A percentile compares a stretch with the other conserved stretches of the same genome.
These are phyloP conservation scores for Metaphire vulgaris DNA, from an alignment of 1,140 invertebrate genomes.

Conservation along the genomic window DNA sequence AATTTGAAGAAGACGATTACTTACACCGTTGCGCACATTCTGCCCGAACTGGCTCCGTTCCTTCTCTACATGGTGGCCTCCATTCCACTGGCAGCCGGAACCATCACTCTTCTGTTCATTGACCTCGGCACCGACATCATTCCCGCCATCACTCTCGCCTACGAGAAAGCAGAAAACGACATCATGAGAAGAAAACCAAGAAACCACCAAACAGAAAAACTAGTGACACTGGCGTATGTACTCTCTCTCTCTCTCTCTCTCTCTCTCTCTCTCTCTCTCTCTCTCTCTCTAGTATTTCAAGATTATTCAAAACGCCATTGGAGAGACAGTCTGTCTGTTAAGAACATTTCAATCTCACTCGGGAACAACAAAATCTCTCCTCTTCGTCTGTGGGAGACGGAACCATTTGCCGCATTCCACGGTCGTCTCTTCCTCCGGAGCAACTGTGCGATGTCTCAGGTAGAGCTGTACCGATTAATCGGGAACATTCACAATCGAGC, in stretches of 20 bases:
- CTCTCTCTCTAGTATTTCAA: no score
- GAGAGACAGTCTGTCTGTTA: no score
- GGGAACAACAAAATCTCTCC: no score
- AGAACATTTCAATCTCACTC: no score
- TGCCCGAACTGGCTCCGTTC: not conserved
- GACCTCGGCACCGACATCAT: constrained; percentile 96
- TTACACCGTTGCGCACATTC: not conserved
- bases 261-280: no score
- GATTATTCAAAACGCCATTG: no score
- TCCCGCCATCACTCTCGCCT: constrained; percentile 69
- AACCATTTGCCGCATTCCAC: no score
- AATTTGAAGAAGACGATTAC: not conserved
- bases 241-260: not conserved
- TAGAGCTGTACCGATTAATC: no score
- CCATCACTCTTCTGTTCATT: constrained; percentile 95
- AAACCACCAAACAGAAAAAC: constrained; percentile 54
- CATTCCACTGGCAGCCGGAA: constrained; percentile 54
- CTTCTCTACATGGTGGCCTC: not conserved
- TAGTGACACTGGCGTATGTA: constrained; percentile 20
- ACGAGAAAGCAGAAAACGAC: constrained; percentile 91
- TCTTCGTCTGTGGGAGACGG: no score
- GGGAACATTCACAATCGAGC: no score
- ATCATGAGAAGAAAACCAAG: constrained; percentile 96
- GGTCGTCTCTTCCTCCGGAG: no score
- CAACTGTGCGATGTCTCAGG: no score